Evolutionary conservation across 1,140 invertebrate species (phyloP).

Genomic region (Aplysia californica): DNA sequence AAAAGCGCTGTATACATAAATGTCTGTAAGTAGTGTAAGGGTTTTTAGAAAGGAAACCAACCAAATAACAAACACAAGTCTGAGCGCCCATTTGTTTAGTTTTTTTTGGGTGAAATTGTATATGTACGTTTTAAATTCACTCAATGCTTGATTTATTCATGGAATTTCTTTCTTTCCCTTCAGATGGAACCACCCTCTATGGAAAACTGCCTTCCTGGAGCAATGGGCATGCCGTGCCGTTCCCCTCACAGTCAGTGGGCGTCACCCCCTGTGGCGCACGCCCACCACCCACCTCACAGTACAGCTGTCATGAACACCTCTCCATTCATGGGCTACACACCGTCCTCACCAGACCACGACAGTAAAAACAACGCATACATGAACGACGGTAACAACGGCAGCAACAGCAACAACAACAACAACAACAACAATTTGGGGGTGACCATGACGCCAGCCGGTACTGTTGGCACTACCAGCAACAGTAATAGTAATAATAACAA

Average conservation of each 20-base stretch:
- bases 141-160: no score
- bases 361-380: slow-evolving; percentile 17
- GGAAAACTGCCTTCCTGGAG: slow-evolving; percentile 5
- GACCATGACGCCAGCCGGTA: background rate
- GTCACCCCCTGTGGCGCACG: slow-evolving; percentile 17
- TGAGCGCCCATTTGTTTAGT: no score
- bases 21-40: no score
- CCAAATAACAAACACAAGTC: no score
- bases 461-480: background rate
- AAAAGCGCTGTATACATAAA: no score
- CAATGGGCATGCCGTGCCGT: slow-evolving; percentile 17
- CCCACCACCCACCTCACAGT: background rate
- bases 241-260: slow-evolving; percentile 16
- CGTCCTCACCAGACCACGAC: slow-evolving; percentile 4
- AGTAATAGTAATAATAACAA: background rate
- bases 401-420: background rate
- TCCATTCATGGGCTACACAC: background rate
- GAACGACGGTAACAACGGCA: background rate
- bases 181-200: slow-evolving; percentile 13
- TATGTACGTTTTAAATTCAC: no score
- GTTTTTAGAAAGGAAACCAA: no score
- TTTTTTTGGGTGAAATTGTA: no score
- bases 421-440: background rate
- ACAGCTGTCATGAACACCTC: background rate
- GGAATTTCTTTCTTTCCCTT: no score